phyloP scores from a whole-genome alignment of 2,888 invertebrate species.

The Eremobia ochroleuca region DNA sequence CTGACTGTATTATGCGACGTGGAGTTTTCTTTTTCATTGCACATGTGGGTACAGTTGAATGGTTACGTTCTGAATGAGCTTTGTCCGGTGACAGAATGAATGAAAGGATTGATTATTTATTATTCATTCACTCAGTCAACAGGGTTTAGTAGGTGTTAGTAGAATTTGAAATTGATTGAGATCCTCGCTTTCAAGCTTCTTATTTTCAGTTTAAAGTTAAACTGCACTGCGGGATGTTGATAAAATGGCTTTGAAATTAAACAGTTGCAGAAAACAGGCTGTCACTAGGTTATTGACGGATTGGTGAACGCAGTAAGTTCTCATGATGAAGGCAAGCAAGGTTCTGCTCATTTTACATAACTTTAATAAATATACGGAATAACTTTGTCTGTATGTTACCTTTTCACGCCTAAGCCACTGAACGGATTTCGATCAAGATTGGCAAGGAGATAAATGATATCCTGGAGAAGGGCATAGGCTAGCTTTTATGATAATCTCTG shows the following conservation, averaged over 20 bases:
- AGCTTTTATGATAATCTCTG: no score
- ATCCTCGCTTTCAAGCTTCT: background rate
- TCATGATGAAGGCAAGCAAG: background rate
- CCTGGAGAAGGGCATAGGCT: no score
- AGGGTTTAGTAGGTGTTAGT: slow-evolving; percentile 3
- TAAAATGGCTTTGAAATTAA: background rate
- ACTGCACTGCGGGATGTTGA: background rate
- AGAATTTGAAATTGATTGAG: slow-evolving; percentile 30
- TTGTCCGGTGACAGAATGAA: slow-evolving; percentile 11
- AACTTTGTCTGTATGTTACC: no score
- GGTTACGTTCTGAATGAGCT: slow-evolving; percentile 22
- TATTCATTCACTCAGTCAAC: slow-evolving; percentile 4
- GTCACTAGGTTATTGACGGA: background rate
- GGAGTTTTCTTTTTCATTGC: slow-evolving; percentile 23
- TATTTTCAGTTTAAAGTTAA: background rate
- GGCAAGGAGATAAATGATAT: no score
- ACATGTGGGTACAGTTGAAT: slow-evolving; percentile 5
- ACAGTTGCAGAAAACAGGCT: background rate
- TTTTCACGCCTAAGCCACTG: no score
- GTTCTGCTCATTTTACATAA: background rate
- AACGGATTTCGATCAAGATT: no score
- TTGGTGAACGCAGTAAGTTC: background rate
- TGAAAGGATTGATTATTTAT: slow-evolving; percentile 14
- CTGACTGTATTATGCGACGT: background rate
- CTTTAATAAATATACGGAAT: no score